Evolutionary conservation across 2,113 vertebrate species (phyloP).

Genomic region (Urocitellus parryii): DNA sequence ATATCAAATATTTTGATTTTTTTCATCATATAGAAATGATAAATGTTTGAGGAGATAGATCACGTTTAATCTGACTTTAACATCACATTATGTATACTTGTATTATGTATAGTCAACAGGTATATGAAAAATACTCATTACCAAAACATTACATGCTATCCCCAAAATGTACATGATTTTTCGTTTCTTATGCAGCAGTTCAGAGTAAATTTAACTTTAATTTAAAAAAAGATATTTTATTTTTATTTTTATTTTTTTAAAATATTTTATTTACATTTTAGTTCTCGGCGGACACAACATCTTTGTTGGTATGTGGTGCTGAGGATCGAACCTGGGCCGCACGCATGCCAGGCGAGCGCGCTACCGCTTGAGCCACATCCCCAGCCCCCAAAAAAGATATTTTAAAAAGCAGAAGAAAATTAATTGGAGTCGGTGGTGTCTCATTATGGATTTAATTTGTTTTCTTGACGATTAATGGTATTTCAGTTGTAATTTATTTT

Average conservation of each 20-base stretch:
- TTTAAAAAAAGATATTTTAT: neutral
- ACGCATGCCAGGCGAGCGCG: too few species aligned
- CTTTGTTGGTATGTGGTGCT: too few species aligned
- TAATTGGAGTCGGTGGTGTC: neutral
- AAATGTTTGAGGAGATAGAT: neutral
- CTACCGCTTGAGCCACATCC: too few species aligned
- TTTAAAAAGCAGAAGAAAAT: neutral
- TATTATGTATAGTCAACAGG: neutral
- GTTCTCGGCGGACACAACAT: too few species aligned
- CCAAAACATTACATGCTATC: neutral
- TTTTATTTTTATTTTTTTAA: too few species aligned
- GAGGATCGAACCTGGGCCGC: too few species aligned
- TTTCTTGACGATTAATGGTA: neutral
- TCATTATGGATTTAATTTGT: neutral
- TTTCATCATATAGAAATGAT: neutral
- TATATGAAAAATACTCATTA: neutral
- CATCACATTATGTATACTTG: neutral
- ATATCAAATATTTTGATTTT: neutral
- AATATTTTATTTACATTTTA: too few species aligned
- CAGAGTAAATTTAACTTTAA: neutral
- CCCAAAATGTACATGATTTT: neutral
- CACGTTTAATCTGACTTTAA: neutral
- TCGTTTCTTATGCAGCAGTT: neutral
- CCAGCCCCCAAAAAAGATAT: neutral
- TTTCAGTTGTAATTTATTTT: neutral